phyloP scores from a whole-genome alignment of 2,888 invertebrate species.

The Drosophila borealis region DNA sequence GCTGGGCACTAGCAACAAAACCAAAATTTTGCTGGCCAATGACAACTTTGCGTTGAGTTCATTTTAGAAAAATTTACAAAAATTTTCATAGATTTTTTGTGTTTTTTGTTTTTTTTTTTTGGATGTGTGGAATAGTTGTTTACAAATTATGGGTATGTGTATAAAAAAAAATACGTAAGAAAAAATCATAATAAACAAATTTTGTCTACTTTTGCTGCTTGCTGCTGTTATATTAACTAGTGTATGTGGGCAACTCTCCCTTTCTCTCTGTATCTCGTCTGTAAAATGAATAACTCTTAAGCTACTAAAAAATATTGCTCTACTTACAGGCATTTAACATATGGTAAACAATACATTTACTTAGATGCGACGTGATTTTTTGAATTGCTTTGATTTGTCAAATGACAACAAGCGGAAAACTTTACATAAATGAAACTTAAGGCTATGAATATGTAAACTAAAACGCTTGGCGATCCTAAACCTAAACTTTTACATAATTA shows the following conservation, averaged over 20 bases:
- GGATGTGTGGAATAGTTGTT: constrained; percentile 31
- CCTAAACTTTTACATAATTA: constrained; percentile 61
- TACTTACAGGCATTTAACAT: constrained; percentile 55
- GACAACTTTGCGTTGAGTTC: constrained; percentile 42
- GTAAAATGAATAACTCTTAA: constrained; percentile 29
- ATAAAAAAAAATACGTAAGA: constrained; percentile 30
- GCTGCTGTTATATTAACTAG: constrained; percentile 50
- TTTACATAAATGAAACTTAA: constrained; percentile 35
- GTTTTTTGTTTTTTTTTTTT: constrained; percentile 20
- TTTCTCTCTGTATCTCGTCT: neutral
- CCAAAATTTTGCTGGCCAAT: constrained; percentile 6
- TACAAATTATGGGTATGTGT: constrained; percentile 45
- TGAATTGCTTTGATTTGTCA: constrained; percentile 10
- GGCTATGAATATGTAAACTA: constrained; percentile 60
- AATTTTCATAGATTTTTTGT: constrained; percentile 63
- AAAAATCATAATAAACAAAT: constrained; percentile 43
- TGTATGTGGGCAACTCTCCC: constrained; percentile 14
- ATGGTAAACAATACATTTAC: constrained; percentile 16
- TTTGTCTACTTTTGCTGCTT: constrained; percentile 49
- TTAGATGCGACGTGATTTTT: constrained; percentile 17
- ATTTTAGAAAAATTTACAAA: constrained; percentile 79
- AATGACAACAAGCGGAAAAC: constrained; percentile 34
- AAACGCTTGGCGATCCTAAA: constrained; percentile 72
- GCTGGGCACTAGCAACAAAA: neutral
- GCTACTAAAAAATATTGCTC: constrained; percentile 41